These are phyloP conservation scores for Erpornis zantholeuca DNA, from an alignment of 2,113 vertebrate species.

Conservation along the genomic window DNA sequence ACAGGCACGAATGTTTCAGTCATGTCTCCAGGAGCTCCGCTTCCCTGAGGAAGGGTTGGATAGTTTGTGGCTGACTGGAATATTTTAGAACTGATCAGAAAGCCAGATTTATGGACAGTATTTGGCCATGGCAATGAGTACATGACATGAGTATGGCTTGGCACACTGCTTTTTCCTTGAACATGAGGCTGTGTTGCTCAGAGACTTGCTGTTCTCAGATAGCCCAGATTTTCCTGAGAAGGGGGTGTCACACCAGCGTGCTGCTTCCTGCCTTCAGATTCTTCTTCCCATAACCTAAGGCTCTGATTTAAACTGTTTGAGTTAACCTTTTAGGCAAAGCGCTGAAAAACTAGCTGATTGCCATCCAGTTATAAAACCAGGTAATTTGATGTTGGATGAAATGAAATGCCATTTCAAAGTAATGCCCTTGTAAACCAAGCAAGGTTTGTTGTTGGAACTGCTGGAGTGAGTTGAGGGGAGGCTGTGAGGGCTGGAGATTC, in stretches of 20 bases:
- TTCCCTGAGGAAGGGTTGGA: not conserved
- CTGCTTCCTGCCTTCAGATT: not conserved
- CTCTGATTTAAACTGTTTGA: not conserved
- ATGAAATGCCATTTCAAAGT: not conserved
- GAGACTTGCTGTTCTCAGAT: not conserved
- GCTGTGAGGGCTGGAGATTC: not conserved
- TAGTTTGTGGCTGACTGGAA: not conserved
- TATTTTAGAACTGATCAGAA: not conserved
- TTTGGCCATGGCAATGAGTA: not conserved
- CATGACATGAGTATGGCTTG: not conserved
- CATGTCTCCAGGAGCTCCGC: not conserved
- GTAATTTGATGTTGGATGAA: not conserved
- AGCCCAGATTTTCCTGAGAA: not conserved
- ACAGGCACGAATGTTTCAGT: not conserved
- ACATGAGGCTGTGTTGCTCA: rapidly evolving
- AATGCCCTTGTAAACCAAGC: not conserved
- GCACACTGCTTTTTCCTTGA: not conserved
- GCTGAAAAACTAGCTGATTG: not conserved
- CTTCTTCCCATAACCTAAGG: not conserved
- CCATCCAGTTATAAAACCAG: not conserved
- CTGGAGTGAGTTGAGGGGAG: rapidly evolving
- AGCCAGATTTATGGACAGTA: not conserved
- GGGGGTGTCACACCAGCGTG: not conserved
- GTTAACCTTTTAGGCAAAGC: not conserved
- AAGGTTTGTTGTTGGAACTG: not conserved